phyloP scores from a whole-genome alignment of 2,113 vertebrate genomes.

The Pyxicephalus adspersus region DNA sequence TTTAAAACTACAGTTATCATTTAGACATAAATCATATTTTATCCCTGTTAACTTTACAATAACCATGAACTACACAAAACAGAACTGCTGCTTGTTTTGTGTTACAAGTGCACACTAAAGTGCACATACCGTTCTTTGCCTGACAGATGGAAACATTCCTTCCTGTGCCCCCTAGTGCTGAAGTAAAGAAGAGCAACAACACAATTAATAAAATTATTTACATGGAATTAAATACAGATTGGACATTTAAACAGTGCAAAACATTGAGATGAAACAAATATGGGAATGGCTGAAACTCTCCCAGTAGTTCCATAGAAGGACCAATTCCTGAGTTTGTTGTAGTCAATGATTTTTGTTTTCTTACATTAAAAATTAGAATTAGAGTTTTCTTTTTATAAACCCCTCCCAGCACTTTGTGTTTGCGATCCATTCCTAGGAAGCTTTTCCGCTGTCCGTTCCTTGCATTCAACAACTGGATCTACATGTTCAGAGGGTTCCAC shows the following conservation, averaged over 20 bases:
- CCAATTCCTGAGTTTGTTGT: constrained; percentile 72
- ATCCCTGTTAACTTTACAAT: background rate
- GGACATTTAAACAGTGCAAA: constrained; percentile 76
- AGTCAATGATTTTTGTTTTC: constrained; percentile 51
- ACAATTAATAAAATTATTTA: constrained; percentile 68
- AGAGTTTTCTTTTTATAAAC: constrained; percentile 60
- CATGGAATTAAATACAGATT: constrained; percentile 71
- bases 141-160: background rate
- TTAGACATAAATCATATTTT: background rate
- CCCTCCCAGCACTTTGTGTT: constrained; percentile 57
- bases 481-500: constrained; percentile 74
- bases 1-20: too few relatives aligned
- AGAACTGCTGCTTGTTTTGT: background rate
- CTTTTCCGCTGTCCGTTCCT: constrained; percentile 69
- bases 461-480: constrained; percentile 67
- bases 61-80: constrained; percentile 4
- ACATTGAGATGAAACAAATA: constrained; percentile 73
- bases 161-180: constrained; percentile 51
- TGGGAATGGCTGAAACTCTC: constrained; percentile 71
- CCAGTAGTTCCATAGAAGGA: constrained; percentile 62
- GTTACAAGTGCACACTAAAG: background rate
- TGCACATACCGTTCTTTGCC: background rate
- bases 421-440: constrained; percentile 57
- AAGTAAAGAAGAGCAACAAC: constrained; percentile 63
- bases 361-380: constrained; percentile 61